phyloP scores from a whole-genome alignment of 2,113 vertebrate genomes.

The Clinocottus analis region DNA sequence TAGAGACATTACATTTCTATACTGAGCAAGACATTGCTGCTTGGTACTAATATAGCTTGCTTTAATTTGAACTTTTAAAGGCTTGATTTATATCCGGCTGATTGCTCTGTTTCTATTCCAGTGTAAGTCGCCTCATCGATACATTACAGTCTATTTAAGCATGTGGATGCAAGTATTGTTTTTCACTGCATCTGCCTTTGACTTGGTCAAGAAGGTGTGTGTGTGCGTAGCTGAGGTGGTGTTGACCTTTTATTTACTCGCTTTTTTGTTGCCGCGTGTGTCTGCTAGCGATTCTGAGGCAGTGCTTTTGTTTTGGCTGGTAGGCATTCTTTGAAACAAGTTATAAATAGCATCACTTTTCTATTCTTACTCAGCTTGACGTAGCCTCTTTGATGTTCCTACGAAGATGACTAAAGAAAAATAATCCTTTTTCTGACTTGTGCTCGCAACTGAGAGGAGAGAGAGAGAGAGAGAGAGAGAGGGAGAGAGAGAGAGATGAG shows the following conservation, averaged over 20 bases:
- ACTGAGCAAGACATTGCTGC: slow-evolving; percentile 8
- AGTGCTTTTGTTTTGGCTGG: slow-evolving; percentile 52
- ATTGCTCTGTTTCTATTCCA: slow-evolving; percentile 39
- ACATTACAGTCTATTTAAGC: slow-evolving; percentile 33
- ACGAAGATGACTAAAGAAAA: slow-evolving; percentile 63
- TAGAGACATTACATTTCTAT: slow-evolving; percentile 44
- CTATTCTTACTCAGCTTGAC: slow-evolving; percentile 70
- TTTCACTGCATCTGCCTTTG: slow-evolving; percentile 35
- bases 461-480: slow-evolving; percentile 27
- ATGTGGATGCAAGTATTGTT: slow-evolving; percentile 12
- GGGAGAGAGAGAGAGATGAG: slow-evolving; percentile 35
- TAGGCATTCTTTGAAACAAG: slow-evolving; percentile 60
- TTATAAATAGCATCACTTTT: slow-evolving; percentile 74
- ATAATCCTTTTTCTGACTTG: slow-evolving; percentile 63
- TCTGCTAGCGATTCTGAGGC: slow-evolving; percentile 36
- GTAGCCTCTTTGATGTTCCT: slow-evolving; percentile 65
- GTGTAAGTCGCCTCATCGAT: slow-evolving; percentile 44
- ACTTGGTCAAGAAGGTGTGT: slow-evolving; percentile 9
- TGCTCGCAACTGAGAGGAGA: slow-evolving; percentile 39
- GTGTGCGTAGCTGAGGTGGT: slow-evolving; percentile 17
- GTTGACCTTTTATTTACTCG: slow-evolving; percentile 15
- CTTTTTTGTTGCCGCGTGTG: slow-evolving; percentile 1
- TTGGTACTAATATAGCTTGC: background rate
- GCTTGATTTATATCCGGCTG: slow-evolving; percentile 25
- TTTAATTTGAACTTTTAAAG: slow-evolving; percentile 24